These are phyloP conservation scores for Clarias fuscus DNA, from an alignment of 2,797 vertebrate species.

Conservation along the genomic window DNA sequence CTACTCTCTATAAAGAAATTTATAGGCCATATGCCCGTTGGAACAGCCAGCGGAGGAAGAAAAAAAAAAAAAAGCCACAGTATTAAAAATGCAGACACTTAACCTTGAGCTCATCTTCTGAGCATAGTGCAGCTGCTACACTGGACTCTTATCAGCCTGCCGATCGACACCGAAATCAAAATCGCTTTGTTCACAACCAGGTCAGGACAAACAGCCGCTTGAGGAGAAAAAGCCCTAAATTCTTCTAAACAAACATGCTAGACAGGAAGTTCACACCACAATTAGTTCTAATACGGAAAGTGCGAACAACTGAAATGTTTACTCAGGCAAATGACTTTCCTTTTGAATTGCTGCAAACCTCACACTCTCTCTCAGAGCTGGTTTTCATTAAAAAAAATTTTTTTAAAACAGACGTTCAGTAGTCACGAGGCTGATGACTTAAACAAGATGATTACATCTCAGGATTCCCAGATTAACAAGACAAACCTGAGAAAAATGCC, in stretches of 20 bases:
- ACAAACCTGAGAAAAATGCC: neutral
- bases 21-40: neutral
- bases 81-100: constrained; percentile 20
- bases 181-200: neutral
- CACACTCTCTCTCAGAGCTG: neutral
- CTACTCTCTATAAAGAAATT: neutral
- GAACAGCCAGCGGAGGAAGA: neutral
- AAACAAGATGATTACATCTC: neutral
- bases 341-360: neutral
- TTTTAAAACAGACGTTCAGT: no score
- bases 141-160: neutral
- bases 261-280: neutral
- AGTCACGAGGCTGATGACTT: neutral
- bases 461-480: neutral
- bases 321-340: neutral
- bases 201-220: neutral
- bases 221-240: neutral
- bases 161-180: neutral
- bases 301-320: neutral
- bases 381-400: neutral
- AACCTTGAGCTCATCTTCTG: constrained; percentile 10
- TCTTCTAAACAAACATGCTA: neutral
- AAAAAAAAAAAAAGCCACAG: neutral
- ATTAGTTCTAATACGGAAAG: neutral
- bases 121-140: neutral